Evolutionary conservation across 1,140 invertebrate species (phyloP).

Genomic region (Orussus abietinus): DNA sequence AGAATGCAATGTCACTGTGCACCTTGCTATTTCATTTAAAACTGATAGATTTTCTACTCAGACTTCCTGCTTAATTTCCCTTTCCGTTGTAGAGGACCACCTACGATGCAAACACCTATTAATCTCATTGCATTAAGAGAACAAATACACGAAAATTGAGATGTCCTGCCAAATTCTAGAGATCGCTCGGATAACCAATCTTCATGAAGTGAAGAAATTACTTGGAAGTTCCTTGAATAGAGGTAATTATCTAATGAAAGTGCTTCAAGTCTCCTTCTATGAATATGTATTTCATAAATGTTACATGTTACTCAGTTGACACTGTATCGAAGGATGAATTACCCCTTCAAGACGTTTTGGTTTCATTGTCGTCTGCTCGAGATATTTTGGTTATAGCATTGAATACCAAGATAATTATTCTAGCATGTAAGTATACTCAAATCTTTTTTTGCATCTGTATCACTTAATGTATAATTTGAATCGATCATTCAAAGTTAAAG

Average conservation of each 20-base stretch:
- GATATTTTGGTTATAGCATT: conserved; percentile 42
- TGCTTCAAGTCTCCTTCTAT: conserved; percentile 20
- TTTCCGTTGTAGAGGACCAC: no score
- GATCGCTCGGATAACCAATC: conserved; percentile 63
- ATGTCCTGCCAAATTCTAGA: conserved; percentile 70
- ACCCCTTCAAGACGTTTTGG: conserved; percentile 39
- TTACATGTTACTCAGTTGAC: conserved; percentile 34
- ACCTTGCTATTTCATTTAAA: no score
- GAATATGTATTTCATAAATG: conserved; percentile 64
- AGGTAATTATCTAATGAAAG: conserved; percentile 30
- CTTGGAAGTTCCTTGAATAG: conserved; percentile 18
- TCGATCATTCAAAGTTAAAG: conserved; percentile 1
- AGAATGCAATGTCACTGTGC: no score
- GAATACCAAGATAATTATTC: conserved; percentile 45
- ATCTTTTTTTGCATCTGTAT: conserved; percentile 7
- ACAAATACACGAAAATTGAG: no score
- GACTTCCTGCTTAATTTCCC: no score
- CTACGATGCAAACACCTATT: no score
- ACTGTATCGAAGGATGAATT: conserved; percentile 39
- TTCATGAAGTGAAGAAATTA: conserved; percentile 52
- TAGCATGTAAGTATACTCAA: conserved; percentile 39
- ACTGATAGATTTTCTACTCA: no score
- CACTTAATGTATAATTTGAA: conserved; percentile 4
- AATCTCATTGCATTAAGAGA: no score
- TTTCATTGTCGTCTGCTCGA: conserved; percentile 43